phyloP scores from a whole-genome alignment of 2,113 vertebrate species.

The Semnornis frantzii region DNA sequence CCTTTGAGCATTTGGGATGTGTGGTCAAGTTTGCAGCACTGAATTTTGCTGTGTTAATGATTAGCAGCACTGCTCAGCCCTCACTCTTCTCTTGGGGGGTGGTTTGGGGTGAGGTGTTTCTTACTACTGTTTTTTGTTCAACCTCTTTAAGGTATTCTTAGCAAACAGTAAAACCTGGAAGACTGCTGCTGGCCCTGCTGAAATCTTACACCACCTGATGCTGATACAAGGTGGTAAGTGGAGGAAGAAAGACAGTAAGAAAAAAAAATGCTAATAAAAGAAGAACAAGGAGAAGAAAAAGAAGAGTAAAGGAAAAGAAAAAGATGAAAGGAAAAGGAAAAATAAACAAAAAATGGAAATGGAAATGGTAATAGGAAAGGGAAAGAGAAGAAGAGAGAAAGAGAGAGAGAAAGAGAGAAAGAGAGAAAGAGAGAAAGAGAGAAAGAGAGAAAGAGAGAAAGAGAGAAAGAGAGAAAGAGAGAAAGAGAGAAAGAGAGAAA shows the following conservation, averaged over 20 bases:
- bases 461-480: too few relatives aligned
- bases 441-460: too few relatives aligned
- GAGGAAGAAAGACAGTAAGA: too few relatives aligned
- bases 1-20: background rate
- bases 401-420: too few relatives aligned
- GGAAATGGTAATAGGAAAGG: too few relatives aligned
- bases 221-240: background rate
- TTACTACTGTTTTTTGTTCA: accelerated
- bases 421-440: too few relatives aligned
- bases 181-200: background rate
- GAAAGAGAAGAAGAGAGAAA: too few relatives aligned
- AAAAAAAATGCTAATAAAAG: background rate
- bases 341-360: too few relatives aligned
- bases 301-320: too few relatives aligned
- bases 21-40: background rate
- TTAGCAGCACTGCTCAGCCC: background rate
- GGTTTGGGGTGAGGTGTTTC: background rate
- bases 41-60: background rate
- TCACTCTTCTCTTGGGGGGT: too few relatives aligned
- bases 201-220: background rate
- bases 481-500: too few relatives aligned
- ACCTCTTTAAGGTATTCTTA: background rate
- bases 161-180: background rate
- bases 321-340: too few relatives aligned
- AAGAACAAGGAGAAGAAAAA: background rate